Percentiles rank a stretch among this genome's conserved stretches.
phyloP scores from a whole-genome alignment of 2,797 vertebrate genomes.

The Galago senegalensis region DNA sequence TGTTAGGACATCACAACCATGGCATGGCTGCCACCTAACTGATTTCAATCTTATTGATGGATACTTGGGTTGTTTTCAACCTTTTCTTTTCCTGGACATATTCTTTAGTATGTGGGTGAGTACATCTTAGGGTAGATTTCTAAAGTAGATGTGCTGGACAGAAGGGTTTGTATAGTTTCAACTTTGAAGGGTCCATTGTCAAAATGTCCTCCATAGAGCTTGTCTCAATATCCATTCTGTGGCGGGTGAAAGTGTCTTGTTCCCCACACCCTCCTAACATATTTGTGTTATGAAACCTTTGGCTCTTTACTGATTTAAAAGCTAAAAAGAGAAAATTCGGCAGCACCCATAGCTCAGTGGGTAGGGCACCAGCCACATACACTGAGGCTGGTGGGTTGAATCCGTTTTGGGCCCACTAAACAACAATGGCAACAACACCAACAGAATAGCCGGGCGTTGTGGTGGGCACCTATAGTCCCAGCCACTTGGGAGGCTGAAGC shows the following conservation, averaged over 20 bases:
- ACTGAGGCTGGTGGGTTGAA: too few species aligned
- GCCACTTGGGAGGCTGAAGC: too few species aligned
- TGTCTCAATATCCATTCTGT: fast-evolving
- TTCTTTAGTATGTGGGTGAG: not conserved
- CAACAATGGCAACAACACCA: too few species aligned
- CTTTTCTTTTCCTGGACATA: too few species aligned
- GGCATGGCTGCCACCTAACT: too few species aligned
- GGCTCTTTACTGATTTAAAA: not conserved
- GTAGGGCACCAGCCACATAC: too few species aligned
- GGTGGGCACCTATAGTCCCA: too few species aligned
- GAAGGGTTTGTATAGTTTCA: too few species aligned
- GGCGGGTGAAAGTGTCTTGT: fast-evolving
- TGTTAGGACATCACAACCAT: not conserved
- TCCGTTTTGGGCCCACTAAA: too few species aligned
- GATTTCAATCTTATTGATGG: not conserved
- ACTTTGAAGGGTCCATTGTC: not conserved
- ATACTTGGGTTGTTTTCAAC: not conserved
- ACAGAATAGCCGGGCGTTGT: too few species aligned
- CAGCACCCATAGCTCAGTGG: too few species aligned
- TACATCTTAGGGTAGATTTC: not conserved
- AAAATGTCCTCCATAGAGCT: fast-evolving
- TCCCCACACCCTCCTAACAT: not conserved
- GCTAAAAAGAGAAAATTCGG: not conserved
- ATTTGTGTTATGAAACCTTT: not conserved
- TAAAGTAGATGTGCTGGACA: not conserved